Evolutionary conservation across 2,113 vertebrate genomes (phyloP).

Genomic region (Poeciliopsis prolifica): DNA sequence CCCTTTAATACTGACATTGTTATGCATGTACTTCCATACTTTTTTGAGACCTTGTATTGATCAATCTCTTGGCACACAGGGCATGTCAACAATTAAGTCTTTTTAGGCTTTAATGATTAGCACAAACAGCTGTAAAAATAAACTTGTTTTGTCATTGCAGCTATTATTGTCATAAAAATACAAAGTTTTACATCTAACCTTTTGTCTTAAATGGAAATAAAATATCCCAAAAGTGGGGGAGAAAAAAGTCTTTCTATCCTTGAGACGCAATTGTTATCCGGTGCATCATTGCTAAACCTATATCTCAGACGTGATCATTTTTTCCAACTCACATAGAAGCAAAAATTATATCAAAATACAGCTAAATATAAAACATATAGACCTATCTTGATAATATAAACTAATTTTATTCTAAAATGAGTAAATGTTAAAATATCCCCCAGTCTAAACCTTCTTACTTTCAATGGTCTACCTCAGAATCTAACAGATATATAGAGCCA

Average conservation of each 20-base stretch:
- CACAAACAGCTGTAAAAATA: background rate
- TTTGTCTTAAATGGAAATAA: background rate
- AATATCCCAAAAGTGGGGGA: background rate
- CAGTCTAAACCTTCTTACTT: background rate
- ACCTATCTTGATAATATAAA: too few species aligned
- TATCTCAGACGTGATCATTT: too few species aligned
- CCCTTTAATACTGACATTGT: slow-evolving; percentile 1
- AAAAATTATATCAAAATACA: too few species aligned
- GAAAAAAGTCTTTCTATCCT: background rate
- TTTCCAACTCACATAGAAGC: too few species aligned
- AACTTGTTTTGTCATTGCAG: background rate
- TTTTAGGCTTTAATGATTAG: background rate
- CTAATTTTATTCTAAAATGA: background rate
- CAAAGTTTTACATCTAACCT: background rate
- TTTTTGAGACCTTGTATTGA: slow-evolving; percentile 13
- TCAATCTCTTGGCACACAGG: slow-evolving; percentile 5
- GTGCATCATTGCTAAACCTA: too few species aligned
- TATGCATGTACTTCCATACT: background rate
- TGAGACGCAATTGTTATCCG: background rate
- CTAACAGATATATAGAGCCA: background rate
- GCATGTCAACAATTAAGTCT: slow-evolving; percentile 10
- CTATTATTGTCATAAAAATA: background rate
- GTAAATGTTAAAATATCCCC: background rate
- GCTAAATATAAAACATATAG: too few species aligned
- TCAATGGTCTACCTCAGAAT: too few species aligned